Base-by-base conservation (phyloP, 2,888 invertebrate genomes). In the Ophraella communa region DNA sequence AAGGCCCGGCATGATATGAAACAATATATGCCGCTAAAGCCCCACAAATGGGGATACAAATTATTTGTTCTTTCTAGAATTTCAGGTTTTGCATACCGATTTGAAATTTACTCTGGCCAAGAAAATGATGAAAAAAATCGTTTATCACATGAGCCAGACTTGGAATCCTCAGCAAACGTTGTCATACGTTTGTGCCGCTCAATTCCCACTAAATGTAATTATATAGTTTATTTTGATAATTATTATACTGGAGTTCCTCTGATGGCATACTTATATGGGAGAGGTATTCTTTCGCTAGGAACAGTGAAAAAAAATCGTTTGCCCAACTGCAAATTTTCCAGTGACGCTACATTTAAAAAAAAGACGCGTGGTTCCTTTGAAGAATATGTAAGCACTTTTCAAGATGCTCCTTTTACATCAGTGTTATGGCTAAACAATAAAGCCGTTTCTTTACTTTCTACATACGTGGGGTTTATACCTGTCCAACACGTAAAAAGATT, bases 21-120 rank as follows among this genome's bases (percentile, higher is more conserved):
- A 20, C 57, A 57, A 57, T 45, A 75, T 62, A 58, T 76, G 44
- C 74, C 75, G n/a, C 73, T 67, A 3, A 77, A 78, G 65, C 76
- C 76, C 51, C 74, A 77, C 60, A 76, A 78, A 68, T 77, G 74
- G 74, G 75, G 74, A 7, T 76, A 71, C 56, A 76, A 77, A 68
- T 63, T 74, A 0, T 77, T 71, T 74, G 71, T 75, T 44, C 59
- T 75, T 35, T 66, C 70, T 59, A 72, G 70, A 33, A 67, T 70
- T 10, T 60, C 56, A 23, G 74, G 74, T 8, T 74, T 63, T 72
- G 69, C 71, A 18, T 73, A 77, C 57, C 66, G 71, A 7, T 76
- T 77, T 67, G 75, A 68, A 64, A 47, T 63, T 52, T 61, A 65
- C 67, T 21, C 61, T 39, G 58, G 70, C 61, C 60, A 47, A 20